Evolutionary conservation across 2,113 vertebrate species (phyloP).

Genomic region (Danionella cerebrum): DNA sequence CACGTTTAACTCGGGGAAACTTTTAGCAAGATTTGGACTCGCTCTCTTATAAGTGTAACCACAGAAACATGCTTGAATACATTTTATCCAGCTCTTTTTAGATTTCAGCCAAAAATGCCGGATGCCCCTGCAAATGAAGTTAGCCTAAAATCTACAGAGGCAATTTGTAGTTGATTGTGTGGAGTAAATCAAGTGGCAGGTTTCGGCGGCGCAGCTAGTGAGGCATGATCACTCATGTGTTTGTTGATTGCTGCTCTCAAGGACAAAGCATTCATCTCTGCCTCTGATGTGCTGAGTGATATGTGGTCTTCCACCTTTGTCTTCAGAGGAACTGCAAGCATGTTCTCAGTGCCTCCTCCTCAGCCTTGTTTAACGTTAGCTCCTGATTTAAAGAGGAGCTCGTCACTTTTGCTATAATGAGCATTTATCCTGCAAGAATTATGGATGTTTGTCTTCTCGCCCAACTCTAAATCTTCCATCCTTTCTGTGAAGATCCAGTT

Average conservation of each 20-base stretch:
- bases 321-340: not conserved
- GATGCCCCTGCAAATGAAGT: not conserved
- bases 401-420: not conserved
- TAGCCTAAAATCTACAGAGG: not conserved
- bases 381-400: not conserved
- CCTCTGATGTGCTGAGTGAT: conserved; percentile 10
- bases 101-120: not conserved
- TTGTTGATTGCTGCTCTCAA: conserved; percentile 33
- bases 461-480: not conserved
- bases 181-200: conserved; percentile 22
- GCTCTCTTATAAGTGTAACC: too few relatives aligned
- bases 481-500: conserved; percentile 1
- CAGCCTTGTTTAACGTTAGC: not conserved
- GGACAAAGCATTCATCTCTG: conserved; percentile 20
- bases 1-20: too few relatives aligned
- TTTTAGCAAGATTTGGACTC: too few relatives aligned
- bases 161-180: conserved; percentile 20
- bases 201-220: not conserved
- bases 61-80: too few relatives aligned
- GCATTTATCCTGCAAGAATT: not conserved
- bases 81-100: too few relatives aligned
- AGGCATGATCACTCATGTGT: conserved; percentile 12
- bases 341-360: not conserved
- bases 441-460: not conserved
- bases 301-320: not conserved